phyloP scores from a whole-genome alignment of 1,140 invertebrate genomes.

The Lutraria rhynchaena region DNA sequence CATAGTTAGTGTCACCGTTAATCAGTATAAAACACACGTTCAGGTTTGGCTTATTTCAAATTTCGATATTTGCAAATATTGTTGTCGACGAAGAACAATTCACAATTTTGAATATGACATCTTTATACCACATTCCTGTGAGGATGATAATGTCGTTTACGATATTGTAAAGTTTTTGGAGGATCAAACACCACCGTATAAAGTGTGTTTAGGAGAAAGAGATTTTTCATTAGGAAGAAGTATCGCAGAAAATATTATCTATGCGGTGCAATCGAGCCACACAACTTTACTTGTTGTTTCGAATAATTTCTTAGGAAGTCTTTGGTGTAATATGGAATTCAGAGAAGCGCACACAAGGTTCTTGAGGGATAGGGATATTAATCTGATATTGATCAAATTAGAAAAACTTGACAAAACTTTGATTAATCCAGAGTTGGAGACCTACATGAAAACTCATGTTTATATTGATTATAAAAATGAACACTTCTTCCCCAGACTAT shows the following conservation, averaged over 20 bases:
- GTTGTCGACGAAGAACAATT: constrained; percentile 2
- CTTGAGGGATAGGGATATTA: constrained; percentile 89
- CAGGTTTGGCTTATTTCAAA: constrained; percentile 47
- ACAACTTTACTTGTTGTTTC: constrained; percentile 86
- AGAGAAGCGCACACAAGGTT: constrained; percentile 93
- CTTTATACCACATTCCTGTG: constrained; percentile 95
- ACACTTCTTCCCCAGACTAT: constrained; percentile 95
- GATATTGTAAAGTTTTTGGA: constrained; percentile 93
- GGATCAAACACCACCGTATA: constrained; percentile 91
- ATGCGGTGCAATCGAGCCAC: constrained; percentile 85
- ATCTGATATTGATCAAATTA: constrained; percentile 93
- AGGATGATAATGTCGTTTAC: constrained; percentile 94
- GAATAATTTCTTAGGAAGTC: constrained; percentile 86
- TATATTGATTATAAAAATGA: constrained; percentile 86
- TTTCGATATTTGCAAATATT: constrained; percentile 11
- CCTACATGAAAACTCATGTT: constrained; percentile 86
- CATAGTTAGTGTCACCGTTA: constrained; percentile 3
- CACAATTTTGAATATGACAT: constrained; percentile 87
- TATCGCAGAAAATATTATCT: constrained; percentile 86
- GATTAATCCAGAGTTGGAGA: constrained; percentile 81
- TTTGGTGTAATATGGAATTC: constrained; percentile 88
- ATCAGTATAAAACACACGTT: constrained; percentile 47
- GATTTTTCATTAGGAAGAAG: constrained; percentile 92
- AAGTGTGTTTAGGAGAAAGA: constrained; percentile 94
- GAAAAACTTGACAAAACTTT: constrained; percentile 86